Base-by-base conservation (phyloP, 2,113 vertebrate genomes). In the Anarrhichthys ocellatus region DNA sequence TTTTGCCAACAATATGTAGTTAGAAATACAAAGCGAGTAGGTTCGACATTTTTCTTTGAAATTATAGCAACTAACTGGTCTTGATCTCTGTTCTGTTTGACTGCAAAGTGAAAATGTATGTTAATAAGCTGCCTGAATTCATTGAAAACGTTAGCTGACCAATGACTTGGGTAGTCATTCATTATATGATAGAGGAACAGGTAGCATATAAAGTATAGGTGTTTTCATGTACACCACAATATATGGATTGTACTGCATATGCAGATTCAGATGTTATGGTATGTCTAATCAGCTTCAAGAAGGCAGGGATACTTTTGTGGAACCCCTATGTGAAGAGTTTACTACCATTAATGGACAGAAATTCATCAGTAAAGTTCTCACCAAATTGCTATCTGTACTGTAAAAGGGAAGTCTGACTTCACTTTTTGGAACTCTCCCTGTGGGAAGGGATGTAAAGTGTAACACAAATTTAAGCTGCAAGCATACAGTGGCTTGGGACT, bases 401-500 rank as follows among this genome's bases (percentile, higher is more conserved):
- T 78, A 22, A 63, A 79, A 22, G 44, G 64, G 73, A 66, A 56
- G 29, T 58, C 15, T 20, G 18, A 42, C 24, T 34, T 72, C 68
- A 46, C 27, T 36, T 73, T 58, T 56, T 7, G 3, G n/a, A 65
- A 58, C 29, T 24, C 36, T 72, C 22, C 36, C 34, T 22, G 48
- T 73, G 70, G 20, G 52, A 70, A 59, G 17, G 22, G 40, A 48
- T 58, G 24, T 14, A 65, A 73, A 48, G n/a, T 46, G 36, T n/a
- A 44, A 52, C 8, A 42, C 34, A 81, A 52, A 68, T 32, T n/a
- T 9, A 46, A 44, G 70, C 62, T 6, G 10, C 29, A 38, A 56
- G 66, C 38, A 46, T 44, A 27, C 17, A 32, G 27, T 34, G 48
- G 46, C 29, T 46, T 34, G 36, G 48, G 27, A 65, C 42, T 73